Evolutionary conservation across 2,888 invertebrate genomes (phyloP), one percentile per base, ranked within the genome.

Genomic region (Geophilus truncorum): DNA sequence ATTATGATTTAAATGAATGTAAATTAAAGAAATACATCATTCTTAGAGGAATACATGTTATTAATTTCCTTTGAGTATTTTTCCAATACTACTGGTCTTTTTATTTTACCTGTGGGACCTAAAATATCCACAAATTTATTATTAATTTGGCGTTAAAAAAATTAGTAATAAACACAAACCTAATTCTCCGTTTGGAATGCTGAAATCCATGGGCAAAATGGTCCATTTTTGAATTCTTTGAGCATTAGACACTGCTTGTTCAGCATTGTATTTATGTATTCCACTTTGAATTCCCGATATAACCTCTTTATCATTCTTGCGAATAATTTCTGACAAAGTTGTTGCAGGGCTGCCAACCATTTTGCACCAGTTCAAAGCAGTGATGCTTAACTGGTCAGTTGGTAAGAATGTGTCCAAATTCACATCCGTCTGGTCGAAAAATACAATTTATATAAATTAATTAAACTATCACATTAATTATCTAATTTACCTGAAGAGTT

Each of bases 401-500:
- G 96, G 93, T 80, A 90, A 92, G 25, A 92, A 92, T 1, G 92
- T 92, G 1, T 93, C 92, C 6, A 87, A 83, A 85, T 94, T 90
- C 82, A 93, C 89, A 87, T 94, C 93, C 84, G 93, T 92, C 92
- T 93, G n/a, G n/a, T n/a, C n/a, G n/a, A 32, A 32, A 32, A 32
- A 32, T 6, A 32, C 9, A 32, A 32, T 32, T 32, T 32, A 6
- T 32, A 4, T n/a, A n/a, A 32, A 32, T 32, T 32, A 6, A 6
- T 9, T 32, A 32, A 32, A 32, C 32, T 32, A 32, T 32, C 4
- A 32, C 9, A 6, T 32, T 4, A 32, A 32, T 32, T 32, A 9
- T 45, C 18, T n/a, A 12, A n/a, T n/a, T n/a, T 87, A 93, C 94
- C 92, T 94, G 96, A n/a, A 97, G 88, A 0, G 95, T 93, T 81